These are phyloP conservation scores for Drosophila gunungcola DNA, from an alignment of 1,140 invertebrate genomes.

Conservation along the genomic window DNA sequence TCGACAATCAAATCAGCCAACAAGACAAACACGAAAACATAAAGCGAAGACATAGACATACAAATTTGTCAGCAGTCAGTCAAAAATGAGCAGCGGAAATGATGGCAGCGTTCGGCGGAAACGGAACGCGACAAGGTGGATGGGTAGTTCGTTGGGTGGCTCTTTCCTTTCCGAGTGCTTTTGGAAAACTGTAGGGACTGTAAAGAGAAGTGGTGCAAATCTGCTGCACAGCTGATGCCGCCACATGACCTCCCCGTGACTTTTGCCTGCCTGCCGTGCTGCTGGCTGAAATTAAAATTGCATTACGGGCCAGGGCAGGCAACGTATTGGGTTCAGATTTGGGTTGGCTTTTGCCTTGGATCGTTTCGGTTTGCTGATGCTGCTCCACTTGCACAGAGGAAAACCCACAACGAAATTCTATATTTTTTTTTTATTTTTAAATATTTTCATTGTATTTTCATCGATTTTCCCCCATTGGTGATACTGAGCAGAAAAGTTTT, in stretches of 20 bases:
- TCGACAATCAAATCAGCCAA: constrained; percentile 72
- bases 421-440: neutral
- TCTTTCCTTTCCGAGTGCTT: neutral
- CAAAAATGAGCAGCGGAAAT: constrained; percentile 80
- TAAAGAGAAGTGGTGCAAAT: constrained; percentile 13
- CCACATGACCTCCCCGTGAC: constrained; percentile 47
- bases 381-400: constrained; percentile 15
- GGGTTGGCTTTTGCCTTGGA: constrained; percentile 26
- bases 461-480: no score
- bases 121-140: constrained; percentile 56
- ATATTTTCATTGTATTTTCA: neutral
- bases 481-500: no score
- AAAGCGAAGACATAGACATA: constrained; percentile 58
- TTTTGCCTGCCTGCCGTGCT: constrained; percentile 57
- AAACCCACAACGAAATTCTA: neutral
- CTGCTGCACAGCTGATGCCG: constrained; percentile 55
- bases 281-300: constrained; percentile 77
- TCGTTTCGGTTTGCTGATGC: constrained; percentile 29
- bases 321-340: constrained; percentile 44
- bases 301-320: constrained; percentile 60
- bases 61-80: constrained; percentile 65
- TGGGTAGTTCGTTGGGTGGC: neutral
- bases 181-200: neutral
- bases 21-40: constrained; percentile 62
- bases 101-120: constrained; percentile 71